Evolutionary conservation across 2,797 vertebrate species (phyloP), one percentile per base, ranked within the genome.

Genomic region (Argya squamiceps): DNA sequence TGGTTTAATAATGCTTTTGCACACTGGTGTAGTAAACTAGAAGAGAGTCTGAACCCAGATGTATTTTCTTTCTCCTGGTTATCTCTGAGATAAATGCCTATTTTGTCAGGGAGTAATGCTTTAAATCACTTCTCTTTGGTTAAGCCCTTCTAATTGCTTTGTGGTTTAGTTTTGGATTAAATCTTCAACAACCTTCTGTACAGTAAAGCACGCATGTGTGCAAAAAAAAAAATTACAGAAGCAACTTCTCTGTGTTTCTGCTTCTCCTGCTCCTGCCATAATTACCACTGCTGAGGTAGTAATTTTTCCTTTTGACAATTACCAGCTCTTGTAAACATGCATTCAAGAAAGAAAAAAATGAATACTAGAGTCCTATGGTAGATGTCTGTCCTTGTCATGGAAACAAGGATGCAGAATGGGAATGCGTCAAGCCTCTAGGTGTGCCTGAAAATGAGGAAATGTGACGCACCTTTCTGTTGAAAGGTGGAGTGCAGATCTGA

Each of bases 361-460:
- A 10, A 11, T 2, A 2, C 10, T n/a, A n/a, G 26, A 76, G 37
- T 43, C 23, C 24, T 76, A 26, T 67, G 77, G 73, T 65, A 88
- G 74, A 41, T 27, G 32, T 27, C 84, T 37, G 16, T 80, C 73
- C 39, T 22, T 69, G 52, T 69, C 43, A 8, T 34, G 20, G 84
- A 90, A 82, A 76, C 43, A 76, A 70, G 55, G 65, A 26, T 9
- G 7, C n/a, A n/a, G 47, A 84, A 67, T 39, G 59, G 34, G 62
- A 87, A 23, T 36, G 60, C 0, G 3, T 87, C 88, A 93, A 1
- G 55, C 53, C 20, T 53, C 30, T 50, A 80, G 95, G 90, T 77
- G 85, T 96, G 93, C 70, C 86, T 58, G 81, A 43, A n/a, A 50
- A 74, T 53, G 34, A 87, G 80, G 92, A 90, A 94, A 80, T 0